phyloP scores from a whole-genome alignment of 2,888 invertebrate species.

The Megalurothrips usitatus region DNA sequence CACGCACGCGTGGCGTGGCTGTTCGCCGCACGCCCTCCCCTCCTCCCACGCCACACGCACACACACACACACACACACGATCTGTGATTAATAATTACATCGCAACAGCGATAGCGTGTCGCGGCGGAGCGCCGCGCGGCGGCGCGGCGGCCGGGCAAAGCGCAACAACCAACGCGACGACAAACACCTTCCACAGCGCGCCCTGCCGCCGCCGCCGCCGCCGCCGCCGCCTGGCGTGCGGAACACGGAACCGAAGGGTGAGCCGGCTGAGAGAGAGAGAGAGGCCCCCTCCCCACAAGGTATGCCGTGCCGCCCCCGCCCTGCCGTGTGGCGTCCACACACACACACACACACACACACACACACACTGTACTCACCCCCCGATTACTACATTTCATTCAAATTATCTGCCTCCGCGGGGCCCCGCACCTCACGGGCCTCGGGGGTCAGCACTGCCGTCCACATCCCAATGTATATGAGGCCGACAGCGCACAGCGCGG shows the following conservation, averaged over 20 bases:
- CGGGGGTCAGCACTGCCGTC: too few species aligned
- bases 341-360: not conserved
- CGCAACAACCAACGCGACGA: constrained; percentile 9
- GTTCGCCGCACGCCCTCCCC: not conserved
- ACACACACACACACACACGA: not conserved
- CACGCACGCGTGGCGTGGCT: not conserved
- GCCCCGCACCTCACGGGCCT: too few species aligned
- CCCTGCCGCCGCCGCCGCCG: not conserved
- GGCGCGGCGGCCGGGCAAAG: not conserved
- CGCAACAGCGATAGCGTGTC: not conserved
- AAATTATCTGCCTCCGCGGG: too few species aligned
- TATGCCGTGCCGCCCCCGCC: too few species aligned
- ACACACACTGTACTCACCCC: too few species aligned
- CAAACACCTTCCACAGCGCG: not conserved
- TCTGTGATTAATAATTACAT: constrained; percentile 22
- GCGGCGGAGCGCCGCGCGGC: not conserved
- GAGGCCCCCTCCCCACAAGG: not conserved
- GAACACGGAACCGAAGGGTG: not conserved
- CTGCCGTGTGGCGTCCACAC: too few species aligned
- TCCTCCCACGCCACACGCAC: not conserved
- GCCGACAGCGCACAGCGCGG: too few species aligned
- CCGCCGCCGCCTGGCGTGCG: not conserved
- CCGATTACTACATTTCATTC: too few species aligned
- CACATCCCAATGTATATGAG: too few species aligned
- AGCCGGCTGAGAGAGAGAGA: constrained; percentile 4